Evolutionary conservation across 2,797 vertebrate species (phyloP).

Genomic region (Enteromius mattozi): DNA sequence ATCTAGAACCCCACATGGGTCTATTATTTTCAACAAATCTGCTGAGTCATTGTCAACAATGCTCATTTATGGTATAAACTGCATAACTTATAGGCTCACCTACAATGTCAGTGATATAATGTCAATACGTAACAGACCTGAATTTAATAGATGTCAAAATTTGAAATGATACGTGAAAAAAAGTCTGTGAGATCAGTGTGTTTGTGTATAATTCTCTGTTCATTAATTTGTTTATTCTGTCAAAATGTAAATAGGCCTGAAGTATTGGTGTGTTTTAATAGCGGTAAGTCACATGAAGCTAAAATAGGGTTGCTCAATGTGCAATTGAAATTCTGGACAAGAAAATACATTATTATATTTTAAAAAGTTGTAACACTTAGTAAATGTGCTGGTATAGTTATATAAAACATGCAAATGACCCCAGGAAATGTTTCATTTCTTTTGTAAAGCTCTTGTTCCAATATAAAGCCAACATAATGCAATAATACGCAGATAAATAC

Average conservation of each 20-base stretch:
- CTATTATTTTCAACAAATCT: constrained; percentile 48
- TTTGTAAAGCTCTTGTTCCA: constrained; percentile 29
- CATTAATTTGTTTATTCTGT: not conserved
- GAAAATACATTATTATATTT: not conserved
- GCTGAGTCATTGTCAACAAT: constrained; percentile 27
- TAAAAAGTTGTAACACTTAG: not conserved
- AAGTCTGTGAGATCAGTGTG: not conserved
- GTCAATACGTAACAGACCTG: constrained; percentile 28
- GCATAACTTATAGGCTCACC: constrained; percentile 40
- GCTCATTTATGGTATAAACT: constrained; percentile 43
- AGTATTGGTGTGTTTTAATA: not conserved
- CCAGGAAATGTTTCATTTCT: constrained; percentile 26
- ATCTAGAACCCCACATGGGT: constrained; percentile 44
- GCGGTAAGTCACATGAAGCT: not conserved
- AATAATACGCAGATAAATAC: constrained; percentile 21
- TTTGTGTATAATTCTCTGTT: not conserved
- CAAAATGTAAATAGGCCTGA: not conserved
- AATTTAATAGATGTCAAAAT: constrained; percentile 10
- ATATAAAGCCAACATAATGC: constrained; percentile 40
- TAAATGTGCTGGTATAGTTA: constrained; percentile 5
- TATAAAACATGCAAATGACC: constrained; percentile 37
- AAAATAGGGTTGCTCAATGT: not conserved
- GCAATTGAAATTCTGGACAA: not conserved
- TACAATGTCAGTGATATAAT: constrained; percentile 39
- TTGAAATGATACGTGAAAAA: too few species aligned